Percentiles rank a stretch among this genome's conserved stretches.
phyloP scores from a whole-genome alignment of 2,888 invertebrate species.

The Drosophila conformis region DNA sequence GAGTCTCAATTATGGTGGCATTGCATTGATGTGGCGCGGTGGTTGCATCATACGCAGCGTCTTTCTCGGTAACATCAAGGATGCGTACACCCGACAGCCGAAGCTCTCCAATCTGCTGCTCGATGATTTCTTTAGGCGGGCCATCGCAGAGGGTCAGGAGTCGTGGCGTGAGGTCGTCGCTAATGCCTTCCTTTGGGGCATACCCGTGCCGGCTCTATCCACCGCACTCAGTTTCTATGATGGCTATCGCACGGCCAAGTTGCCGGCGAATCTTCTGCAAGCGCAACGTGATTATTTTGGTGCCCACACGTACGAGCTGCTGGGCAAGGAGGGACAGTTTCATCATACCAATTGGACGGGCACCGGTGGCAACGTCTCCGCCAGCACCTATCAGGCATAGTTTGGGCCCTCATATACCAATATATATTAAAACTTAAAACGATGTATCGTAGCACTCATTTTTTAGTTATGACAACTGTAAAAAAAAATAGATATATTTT shows the following conservation, averaged over 20 bases:
- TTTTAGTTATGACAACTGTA: too few species aligned
- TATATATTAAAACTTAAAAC: too few species aligned
- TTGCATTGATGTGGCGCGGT: conserved; percentile 99
- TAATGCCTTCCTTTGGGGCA: conserved; percentile 90
- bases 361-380: conserved; percentile 97
- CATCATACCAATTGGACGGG: conserved; percentile 99
- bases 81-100: conserved; percentile 96
- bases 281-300: conserved; percentile 99
- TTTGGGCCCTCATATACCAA: not conserved
- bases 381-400: conserved; percentile 94
- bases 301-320: conserved; percentile 98
- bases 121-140: conserved; percentile 96
- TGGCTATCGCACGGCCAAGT: conserved; percentile 93
- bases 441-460: too few species aligned
- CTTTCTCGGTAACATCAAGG: conserved; percentile 96
- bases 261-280: conserved; percentile 98
- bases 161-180: conserved; percentile 94
- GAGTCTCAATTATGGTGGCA: conserved; percentile 98
- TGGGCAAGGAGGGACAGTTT: conserved; percentile 93
- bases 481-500: too few species aligned
- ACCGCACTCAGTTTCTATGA: conserved; percentile 99
- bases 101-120: conserved; percentile 93
- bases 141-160: conserved; percentile 91
- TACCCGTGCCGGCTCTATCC: conserved; percentile 96
- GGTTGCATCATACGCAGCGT: conserved; percentile 96